Percentiles rank a stretch among this genome's conserved stretches.
Evolutionary conservation across 1,140 invertebrate genomes (phyloP).

Genomic region (Drosophila carrolli): DNA sequence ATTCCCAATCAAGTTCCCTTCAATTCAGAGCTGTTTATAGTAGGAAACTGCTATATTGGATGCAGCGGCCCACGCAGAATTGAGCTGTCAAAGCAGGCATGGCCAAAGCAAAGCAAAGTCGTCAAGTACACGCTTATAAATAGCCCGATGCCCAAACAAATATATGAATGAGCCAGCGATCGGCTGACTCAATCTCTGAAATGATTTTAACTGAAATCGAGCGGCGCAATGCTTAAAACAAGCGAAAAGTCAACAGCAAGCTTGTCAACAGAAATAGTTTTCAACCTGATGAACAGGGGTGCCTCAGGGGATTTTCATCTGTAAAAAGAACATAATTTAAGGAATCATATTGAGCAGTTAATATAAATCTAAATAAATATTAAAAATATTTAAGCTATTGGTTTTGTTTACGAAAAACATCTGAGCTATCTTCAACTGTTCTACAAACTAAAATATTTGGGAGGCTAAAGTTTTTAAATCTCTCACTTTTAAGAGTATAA

Average conservation of each 20-base stretch:
- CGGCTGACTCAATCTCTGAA: slow-evolving; percentile 39
- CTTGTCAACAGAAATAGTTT: slow-evolving; percentile 56
- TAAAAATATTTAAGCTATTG: too few species aligned
- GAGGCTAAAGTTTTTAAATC: too few species aligned
- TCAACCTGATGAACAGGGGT: too few species aligned
- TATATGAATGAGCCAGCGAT: slow-evolving; percentile 24
- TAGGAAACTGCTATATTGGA: slow-evolving; percentile 8
- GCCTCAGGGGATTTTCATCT: too few species aligned
- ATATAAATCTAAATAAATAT: too few species aligned
- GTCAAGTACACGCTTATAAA: slow-evolving; percentile 72
- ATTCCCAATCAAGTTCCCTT: not conserved
- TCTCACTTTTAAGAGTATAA: too few species aligned
- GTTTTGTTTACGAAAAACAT: too few species aligned
- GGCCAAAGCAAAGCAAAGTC: slow-evolving; percentile 34
- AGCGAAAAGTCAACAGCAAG: slow-evolving; percentile 60
- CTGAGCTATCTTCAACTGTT: too few species aligned
- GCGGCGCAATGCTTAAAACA: slow-evolving; percentile 29
- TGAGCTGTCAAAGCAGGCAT: slow-evolving; percentile 12
- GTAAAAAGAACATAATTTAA: too few species aligned
- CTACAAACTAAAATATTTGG: too few species aligned
- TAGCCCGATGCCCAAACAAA: slow-evolving; percentile 53
- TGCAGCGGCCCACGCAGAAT: slow-evolving; percentile 46
- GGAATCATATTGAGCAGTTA: too few species aligned
- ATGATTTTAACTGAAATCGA: slow-evolving; percentile 63
- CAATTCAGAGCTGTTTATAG: not conserved